Conservation (phyloP, 2,888 invertebrate genomes). For the Trichopria drosophilae region DNA sequence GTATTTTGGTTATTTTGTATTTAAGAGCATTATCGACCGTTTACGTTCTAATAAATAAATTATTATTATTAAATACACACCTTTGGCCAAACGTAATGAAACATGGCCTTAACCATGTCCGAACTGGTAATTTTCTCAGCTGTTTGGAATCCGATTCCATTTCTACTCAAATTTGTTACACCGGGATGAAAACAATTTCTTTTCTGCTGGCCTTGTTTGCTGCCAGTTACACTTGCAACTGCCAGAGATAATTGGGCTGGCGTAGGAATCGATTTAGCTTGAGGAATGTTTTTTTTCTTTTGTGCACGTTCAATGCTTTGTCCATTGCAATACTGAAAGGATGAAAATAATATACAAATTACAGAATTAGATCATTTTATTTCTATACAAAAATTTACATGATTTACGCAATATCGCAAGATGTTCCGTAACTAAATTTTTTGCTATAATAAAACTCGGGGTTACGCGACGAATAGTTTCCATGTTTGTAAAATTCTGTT, state of each 20-base stretch:
- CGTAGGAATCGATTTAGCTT: slow-evolving; percentile 50
- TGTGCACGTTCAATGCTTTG: slow-evolving; percentile 53
- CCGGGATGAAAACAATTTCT: slow-evolving; percentile 93
- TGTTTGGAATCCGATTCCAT: slow-evolving; percentile 66
- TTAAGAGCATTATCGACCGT: too few relatives aligned
- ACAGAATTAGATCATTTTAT: slow-evolving; percentile 11
- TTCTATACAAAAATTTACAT: slow-evolving; percentile 14
- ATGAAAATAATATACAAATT: slow-evolving; percentile 2
- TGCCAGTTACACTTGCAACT: slow-evolving; percentile 51
- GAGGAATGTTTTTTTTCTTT: slow-evolving; percentile 51
- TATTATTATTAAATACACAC: slow-evolving; percentile 58
- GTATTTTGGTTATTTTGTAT: too few relatives aligned
- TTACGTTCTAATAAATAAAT: slow-evolving; percentile 8
- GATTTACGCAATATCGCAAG: slow-evolving; percentile 37
- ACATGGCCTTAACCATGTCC: slow-evolving; percentile 86
- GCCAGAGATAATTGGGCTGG: slow-evolving; percentile 42
- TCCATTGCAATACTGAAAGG: slow-evolving; percentile 51
- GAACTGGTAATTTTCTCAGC: slow-evolving; percentile 66
- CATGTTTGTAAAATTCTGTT: slow-evolving; percentile 38
- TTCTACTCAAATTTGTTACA: slow-evolving; percentile 69
- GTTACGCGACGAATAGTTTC: slow-evolving; percentile 33
- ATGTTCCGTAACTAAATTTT: slow-evolving; percentile 43
- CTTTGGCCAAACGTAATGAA: slow-evolving; percentile 94
- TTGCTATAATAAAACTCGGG: slow-evolving; percentile 44
- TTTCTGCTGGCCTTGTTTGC: slow-evolving; percentile 60